phyloP scores from a whole-genome alignment of 2,797 vertebrate species.

The Brachyalestes nurse region DNA sequence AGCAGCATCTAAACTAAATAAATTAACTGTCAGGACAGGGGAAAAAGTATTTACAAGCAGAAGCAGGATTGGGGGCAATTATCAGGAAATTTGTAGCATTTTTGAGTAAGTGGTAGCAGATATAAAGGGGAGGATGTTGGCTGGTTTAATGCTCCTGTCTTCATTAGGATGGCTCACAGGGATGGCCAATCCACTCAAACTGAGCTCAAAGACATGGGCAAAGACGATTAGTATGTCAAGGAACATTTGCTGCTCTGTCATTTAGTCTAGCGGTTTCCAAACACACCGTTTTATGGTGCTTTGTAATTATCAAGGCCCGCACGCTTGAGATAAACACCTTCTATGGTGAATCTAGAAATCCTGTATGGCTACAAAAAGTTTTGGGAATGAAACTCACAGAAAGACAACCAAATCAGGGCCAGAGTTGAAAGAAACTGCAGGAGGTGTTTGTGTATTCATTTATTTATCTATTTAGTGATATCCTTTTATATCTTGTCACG shows the following conservation, averaged over 20 bases:
- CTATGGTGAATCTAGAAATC: conserved; percentile 53
- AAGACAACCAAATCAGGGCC: too few relatives aligned
- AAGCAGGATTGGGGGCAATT: conserved; percentile 79
- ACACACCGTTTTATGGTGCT: conserved; percentile 33
- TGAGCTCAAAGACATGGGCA: conserved; percentile 67
- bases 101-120: conserved; percentile 86
- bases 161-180: conserved; percentile 17
- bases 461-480: background rate
- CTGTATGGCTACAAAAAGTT: conserved; percentile 39
- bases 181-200: conserved; percentile 49
- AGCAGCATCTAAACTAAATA: conserved; percentile 83
- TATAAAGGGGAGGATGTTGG: conserved; percentile 66
- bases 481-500: too few relatives aligned
- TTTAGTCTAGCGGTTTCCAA: conserved; percentile 54
- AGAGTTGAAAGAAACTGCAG: too few relatives aligned
- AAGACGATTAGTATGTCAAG: conserved; percentile 67
- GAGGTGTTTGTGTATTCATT: background rate
- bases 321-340: conserved; percentile 46
- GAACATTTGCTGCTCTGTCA: conserved; percentile 58
- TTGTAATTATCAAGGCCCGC: conserved; percentile 39
- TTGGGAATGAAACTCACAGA: background rate
- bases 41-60: conserved; percentile 77
- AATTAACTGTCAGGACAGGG: conserved; percentile 81
- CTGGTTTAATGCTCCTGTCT: conserved; percentile 63
- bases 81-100: conserved; percentile 81